phyloP scores from a whole-genome alignment of 1,140 invertebrate genomes.

The Saccostrea cuccullata region DNA sequence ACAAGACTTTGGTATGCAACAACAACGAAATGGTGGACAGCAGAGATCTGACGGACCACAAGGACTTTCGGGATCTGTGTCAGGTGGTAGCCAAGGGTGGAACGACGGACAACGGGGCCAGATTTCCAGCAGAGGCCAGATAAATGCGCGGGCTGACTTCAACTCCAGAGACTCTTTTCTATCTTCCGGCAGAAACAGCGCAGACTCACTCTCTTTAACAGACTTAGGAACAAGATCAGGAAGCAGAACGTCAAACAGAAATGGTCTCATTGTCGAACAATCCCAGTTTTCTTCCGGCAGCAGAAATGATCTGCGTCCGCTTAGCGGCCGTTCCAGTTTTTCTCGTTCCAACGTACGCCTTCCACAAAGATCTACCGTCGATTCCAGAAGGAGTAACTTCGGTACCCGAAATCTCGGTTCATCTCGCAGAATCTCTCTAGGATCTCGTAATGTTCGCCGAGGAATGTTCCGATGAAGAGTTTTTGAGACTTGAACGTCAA shows the following conservation, averaged over 20 bases:
- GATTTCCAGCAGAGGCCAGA: neutral
- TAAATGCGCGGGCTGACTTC: neutral
- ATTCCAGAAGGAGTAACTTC: neutral
- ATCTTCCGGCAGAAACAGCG: neutral
- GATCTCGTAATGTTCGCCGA: neutral
- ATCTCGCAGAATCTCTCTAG: neutral
- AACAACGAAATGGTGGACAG: neutral
- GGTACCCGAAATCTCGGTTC: neutral
- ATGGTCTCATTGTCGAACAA: neutral
- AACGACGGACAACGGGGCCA: neutral
- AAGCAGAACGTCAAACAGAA: neutral
- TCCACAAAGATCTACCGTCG: constrained; percentile 1
- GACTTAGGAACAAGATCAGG: neutral
- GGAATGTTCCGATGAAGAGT: neutral
- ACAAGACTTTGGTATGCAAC: neutral
- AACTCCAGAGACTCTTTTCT: too few species aligned
- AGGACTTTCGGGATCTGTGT: neutral
- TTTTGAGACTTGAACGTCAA: neutral
- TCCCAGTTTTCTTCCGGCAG: neutral
- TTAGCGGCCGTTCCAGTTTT: neutral
- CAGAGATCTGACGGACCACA: neutral
- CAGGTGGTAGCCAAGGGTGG: neutral
- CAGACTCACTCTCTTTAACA: neutral
- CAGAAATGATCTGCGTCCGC: neutral
- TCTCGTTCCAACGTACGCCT: neutral